Evolutionary conservation across 2,113 vertebrate species (phyloP).

Genomic region (Promerops cafer): DNA sequence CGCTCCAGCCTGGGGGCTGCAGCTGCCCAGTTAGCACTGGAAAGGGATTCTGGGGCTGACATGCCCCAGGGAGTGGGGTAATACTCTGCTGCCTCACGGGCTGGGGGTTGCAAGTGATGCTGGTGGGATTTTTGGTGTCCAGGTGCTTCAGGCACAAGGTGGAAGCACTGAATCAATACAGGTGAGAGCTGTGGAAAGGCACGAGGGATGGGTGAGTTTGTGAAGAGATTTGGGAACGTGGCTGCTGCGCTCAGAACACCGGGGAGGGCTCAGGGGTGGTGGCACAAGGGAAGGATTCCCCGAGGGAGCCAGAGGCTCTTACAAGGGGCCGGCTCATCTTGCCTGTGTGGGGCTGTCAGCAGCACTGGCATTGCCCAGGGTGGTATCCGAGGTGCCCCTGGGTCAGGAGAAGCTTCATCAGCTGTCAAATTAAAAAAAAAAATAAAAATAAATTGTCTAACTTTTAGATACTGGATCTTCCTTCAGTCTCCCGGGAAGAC

Average conservation of each 20-base stretch:
- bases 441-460: not conserved
- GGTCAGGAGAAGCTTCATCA: not conserved
- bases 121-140: not conserved
- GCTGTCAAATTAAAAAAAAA: not conserved
- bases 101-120: not conserved
- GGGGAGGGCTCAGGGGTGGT: not conserved
- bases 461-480: not conserved
- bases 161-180: not conserved
- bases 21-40: not conserved
- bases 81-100: not conserved
- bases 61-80: too few species aligned
- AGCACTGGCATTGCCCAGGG: not conserved
- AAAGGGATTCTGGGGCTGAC: not conserved
- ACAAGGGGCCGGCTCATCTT: not conserved
- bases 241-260: not conserved
- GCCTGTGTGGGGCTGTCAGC: not conserved
- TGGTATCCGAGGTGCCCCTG: not conserved
- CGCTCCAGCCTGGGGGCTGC: not conserved
- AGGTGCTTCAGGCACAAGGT: accelerated
- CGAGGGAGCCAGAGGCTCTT: not conserved
- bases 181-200: not conserved
- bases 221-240: not conserved
- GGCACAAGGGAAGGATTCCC: not conserved
- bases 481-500: not conserved
- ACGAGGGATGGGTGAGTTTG: not conserved